phyloP scores from a whole-genome alignment of 2,888 invertebrate species.

The Meteorus cinctellus region DNA sequence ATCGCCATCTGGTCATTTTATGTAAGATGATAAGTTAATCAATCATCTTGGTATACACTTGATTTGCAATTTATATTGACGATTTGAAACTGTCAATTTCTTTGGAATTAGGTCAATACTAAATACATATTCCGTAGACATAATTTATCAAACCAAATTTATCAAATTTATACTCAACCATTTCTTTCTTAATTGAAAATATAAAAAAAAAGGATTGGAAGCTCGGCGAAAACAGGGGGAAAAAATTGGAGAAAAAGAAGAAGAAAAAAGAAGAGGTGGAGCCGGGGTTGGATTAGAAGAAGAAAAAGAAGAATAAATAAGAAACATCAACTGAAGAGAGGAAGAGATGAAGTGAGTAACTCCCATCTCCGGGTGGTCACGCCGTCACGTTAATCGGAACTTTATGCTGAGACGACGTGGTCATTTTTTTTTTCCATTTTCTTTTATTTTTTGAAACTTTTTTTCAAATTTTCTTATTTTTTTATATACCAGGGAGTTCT shows the following conservation, averaged over 20 bases:
- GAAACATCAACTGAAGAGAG: background rate
- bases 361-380: slow-evolving; percentile 38
- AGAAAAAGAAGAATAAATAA: background rate
- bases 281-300: background rate
- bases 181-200: background rate
- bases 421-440: slow-evolving; percentile 9
- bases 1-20: too few relatives aligned
- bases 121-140: too few relatives aligned
- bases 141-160: too few relatives aligned
- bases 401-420: slow-evolving; percentile 21
- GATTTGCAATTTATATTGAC: too few relatives aligned
- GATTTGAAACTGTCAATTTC: too few relatives aligned
- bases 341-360: background rate
- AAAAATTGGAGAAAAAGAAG: background rate
- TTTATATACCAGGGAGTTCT: background rate
- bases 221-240: background rate
- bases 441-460: background rate
- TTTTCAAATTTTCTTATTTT: slow-evolving; percentile 11
- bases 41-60: too few relatives aligned
- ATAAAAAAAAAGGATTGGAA: background rate
- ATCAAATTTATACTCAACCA: too few relatives aligned
- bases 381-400: slow-evolving; percentile 50
- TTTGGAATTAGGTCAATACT: too few relatives aligned
- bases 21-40: too few relatives aligned
- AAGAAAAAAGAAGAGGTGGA: background rate